These are phyloP conservation scores for Nasonia giraulti DNA, from an alignment of 1,140 invertebrate genomes.

Conservation along the genomic window DNA sequence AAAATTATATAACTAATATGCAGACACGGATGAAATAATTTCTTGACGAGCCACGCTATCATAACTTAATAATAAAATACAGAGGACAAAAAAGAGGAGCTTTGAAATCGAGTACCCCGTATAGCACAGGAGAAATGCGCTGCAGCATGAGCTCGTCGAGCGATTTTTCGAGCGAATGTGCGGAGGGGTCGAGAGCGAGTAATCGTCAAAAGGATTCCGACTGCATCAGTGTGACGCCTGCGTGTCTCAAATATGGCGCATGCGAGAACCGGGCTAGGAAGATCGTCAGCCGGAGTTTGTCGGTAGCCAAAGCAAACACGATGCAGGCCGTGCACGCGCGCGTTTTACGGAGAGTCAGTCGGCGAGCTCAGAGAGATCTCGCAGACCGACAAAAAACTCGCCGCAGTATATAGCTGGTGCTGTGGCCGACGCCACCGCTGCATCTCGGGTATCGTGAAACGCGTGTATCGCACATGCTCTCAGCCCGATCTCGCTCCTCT, in stretches of 20 bases:
- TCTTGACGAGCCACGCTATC: no score
- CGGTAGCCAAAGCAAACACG: conserved; percentile 57
- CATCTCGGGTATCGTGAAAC: conserved; percentile 57
- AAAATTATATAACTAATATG: no score
- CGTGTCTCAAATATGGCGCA: conserved; percentile 24
- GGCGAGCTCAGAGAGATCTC: conserved; percentile 59
- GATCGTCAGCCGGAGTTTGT: conserved; percentile 49
- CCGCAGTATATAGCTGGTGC: neutral
- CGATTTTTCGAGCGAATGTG: conserved; percentile 8
- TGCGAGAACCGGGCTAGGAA: conserved; percentile 34
- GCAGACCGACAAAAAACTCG: conserved; percentile 64
- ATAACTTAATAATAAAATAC: no score
- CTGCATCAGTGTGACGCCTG: conserved; percentile 20
- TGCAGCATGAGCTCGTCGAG: neutral
- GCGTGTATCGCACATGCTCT: conserved; percentile 65
- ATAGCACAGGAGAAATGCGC: neutral
- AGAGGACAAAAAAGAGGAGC: no score
- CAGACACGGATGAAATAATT: no score
- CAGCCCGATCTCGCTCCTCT: neutral
- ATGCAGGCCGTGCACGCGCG: neutral
- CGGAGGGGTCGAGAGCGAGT: neutral
- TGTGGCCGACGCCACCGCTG: conserved; percentile 43
- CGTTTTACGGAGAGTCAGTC: conserved; percentile 1
- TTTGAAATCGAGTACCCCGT: no score
- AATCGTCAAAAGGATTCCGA: conserved; percentile 44